These are phyloP conservation scores for Marmota monax DNA, from an alignment of 2,113 vertebrate species.

Conservation along the genomic window DNA sequence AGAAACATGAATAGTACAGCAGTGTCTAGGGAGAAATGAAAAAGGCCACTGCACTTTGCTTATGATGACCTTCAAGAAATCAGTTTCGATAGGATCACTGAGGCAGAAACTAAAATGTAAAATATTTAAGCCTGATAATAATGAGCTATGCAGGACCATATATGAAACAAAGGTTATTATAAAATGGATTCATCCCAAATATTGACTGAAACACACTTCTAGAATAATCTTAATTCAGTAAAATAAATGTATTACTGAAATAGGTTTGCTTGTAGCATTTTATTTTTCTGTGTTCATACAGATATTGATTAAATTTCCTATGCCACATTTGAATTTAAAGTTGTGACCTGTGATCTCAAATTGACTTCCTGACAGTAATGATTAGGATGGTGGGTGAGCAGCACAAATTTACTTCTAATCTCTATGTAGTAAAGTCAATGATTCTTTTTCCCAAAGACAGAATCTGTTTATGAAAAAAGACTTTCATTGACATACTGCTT, in stretches of 20 bases:
- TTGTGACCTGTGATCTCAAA: slow-evolving; percentile 84
- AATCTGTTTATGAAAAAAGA: slow-evolving; percentile 56
- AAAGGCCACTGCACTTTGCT: neutral
- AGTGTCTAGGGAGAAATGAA: neutral
- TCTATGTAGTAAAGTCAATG: slow-evolving; percentile 78
- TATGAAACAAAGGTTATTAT: slow-evolving; percentile 24
- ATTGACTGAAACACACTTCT: slow-evolving; percentile 20
- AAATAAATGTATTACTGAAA: slow-evolving; percentile 22
- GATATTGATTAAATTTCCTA: slow-evolving; percentile 71
- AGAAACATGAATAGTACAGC: neutral
- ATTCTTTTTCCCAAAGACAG: slow-evolving; percentile 67
- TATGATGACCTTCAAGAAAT: neutral
- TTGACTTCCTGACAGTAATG: slow-evolving; percentile 88
- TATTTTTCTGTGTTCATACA: neutral
- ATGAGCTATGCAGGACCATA: neutral
- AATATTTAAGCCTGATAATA: slow-evolving; percentile 31
- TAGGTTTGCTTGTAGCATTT: neutral
- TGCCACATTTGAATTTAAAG: slow-evolving; percentile 81
- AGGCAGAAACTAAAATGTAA: slow-evolving; percentile 27
- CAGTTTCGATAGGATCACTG: neutral
- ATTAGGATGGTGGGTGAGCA: slow-evolving; percentile 80
- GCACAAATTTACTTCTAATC: slow-evolving; percentile 83
- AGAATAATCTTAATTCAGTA: slow-evolving; percentile 18
- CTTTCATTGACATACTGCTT: neutral
- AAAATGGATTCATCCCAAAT: neutral